These are phyloP conservation scores for Criorhina ranunculi DNA, from an alignment of 2,888 invertebrate genomes.

Conservation along the genomic window DNA sequence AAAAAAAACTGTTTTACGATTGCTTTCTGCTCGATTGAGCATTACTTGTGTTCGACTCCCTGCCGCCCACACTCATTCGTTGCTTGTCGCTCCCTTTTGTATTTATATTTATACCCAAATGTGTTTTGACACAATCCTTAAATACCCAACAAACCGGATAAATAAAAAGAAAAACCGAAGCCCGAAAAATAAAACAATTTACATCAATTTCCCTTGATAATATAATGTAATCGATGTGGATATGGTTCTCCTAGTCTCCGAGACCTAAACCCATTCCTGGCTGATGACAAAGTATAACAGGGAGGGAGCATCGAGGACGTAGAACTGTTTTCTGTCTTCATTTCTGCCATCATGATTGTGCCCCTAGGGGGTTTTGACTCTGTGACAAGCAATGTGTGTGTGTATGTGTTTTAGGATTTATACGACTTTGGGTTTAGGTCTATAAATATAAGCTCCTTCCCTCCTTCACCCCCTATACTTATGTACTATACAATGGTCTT, in stretches of 20 bases:
- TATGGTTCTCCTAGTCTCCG: constrained; percentile 17
- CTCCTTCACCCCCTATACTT: too few species aligned
- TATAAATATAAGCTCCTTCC: constrained; percentile 43
- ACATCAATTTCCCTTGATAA: constrained; percentile 74
- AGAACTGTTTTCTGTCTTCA: constrained; percentile 39
- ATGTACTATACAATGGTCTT: constrained; percentile 14
- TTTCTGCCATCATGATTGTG: constrained; percentile 64
- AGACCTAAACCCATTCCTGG: constrained; percentile 30
- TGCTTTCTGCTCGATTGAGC: constrained; percentile 72
- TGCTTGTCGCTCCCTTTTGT: background rate
- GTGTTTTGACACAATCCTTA: constrained; percentile 71
- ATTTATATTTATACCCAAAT: constrained; percentile 57
- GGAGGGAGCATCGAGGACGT: too few species aligned
- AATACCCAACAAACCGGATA: constrained; percentile 62
- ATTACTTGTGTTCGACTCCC: constrained; percentile 30
- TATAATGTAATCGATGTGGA: constrained; percentile 71
- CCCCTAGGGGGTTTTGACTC: constrained; percentile 52
- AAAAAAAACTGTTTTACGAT: constrained; percentile 59
- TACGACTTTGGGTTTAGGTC: constrained; percentile 39
- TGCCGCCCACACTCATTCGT: background rate
- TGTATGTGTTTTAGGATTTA: constrained; percentile 47
- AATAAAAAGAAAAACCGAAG: constrained; percentile 29
- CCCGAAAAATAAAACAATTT: constrained; percentile 72
- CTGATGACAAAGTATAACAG: background rate
- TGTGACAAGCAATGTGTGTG: constrained; percentile 15